Percentiles rank a stretch among this genome's conserved stretches.
phyloP scores from a whole-genome alignment of 1,140 invertebrate genomes.

The Lutraria rhynchaena region DNA sequence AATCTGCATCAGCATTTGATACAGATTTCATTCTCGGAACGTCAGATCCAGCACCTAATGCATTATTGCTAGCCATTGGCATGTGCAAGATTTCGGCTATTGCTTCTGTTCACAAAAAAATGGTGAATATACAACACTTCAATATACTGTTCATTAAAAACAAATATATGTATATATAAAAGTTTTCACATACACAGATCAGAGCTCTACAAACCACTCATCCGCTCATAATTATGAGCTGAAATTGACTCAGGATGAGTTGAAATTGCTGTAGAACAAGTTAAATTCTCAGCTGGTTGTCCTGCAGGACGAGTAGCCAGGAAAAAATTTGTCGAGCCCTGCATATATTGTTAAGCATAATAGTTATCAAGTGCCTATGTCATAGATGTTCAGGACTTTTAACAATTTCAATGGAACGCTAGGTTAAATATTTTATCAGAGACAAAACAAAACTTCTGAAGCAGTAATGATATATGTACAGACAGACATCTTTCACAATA shows the following conservation, averaged over 20 bases:
- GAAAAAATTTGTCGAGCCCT: no score
- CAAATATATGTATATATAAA: not conserved
- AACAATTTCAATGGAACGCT: no score
- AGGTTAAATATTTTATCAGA: no score
- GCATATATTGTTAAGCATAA: not conserved
- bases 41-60: conserved; percentile 80
- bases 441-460: no score
- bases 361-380: not conserved
- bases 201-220: not conserved
- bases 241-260: no score
- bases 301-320: no score
- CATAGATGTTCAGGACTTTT: no score
- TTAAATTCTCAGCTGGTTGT: no score
- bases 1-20: not conserved
- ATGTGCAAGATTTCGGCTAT: conserved; percentile 79
- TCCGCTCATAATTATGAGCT: no score
- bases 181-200: not conserved
- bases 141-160: not conserved
- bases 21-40: conserved; percentile 42
- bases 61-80: conserved; percentile 88
- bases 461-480: no score
- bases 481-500: no score
- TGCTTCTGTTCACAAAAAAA: not conserved
- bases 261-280: no score
- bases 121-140: not conserved